These are phyloP conservation scores for Phylloscopus trochiloides DNA, from an alignment of 2,113 vertebrate species.

Conservation along the genomic window DNA sequence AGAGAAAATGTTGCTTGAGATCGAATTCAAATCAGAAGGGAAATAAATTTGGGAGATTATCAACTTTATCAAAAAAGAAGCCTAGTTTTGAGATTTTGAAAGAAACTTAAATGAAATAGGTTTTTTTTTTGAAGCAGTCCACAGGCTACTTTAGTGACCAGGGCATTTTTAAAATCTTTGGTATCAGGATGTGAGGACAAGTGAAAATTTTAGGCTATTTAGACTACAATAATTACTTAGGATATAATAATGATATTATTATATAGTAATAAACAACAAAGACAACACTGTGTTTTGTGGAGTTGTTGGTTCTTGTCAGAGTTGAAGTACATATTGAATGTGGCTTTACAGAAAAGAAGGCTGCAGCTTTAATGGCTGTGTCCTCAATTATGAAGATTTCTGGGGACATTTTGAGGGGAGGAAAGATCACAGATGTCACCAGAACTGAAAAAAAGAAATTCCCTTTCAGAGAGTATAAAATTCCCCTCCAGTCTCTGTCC, in stretches of 20 bases:
- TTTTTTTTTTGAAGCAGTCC: background rate
- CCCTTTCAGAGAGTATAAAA: background rate
- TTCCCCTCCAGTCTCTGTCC: slow-evolving; percentile 26
- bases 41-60: background rate
- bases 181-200: background rate
- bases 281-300: background rate
- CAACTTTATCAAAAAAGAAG: background rate
- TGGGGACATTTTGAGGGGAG: background rate
- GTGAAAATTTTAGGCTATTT: background rate
- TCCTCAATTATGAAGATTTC: slow-evolving; percentile 16
- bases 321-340: background rate
- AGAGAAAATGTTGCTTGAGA: background rate
- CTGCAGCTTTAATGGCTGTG: background rate
- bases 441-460: slow-evolving; percentile 26
- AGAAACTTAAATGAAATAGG: background rate
- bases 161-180: background rate
- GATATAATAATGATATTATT: no score
- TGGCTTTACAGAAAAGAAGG: background rate
- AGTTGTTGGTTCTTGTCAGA: background rate
- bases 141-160: background rate
- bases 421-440: background rate
- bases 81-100: background rate
- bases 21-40: background rate
- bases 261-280: background rate
- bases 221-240: background rate